Percentiles rank a stretch among this genome's conserved stretches.
These are phyloP conservation scores for Microdon myrmicae DNA, from an alignment of 2,888 invertebrate species.

Conservation along the genomic window DNA sequence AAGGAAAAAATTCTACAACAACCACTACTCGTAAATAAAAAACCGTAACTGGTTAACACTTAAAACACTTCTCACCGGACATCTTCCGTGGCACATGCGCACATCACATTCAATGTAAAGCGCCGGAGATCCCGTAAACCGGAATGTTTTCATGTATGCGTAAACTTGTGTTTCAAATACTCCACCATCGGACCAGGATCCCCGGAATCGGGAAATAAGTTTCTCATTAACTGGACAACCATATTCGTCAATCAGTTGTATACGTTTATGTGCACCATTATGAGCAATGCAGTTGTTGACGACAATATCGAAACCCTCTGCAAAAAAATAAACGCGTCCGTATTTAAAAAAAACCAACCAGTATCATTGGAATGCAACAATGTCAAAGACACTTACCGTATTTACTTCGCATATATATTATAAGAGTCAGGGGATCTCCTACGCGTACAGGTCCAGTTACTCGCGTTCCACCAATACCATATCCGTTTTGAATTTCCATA, in stretches of 20 bases:
- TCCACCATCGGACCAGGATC: constrained; percentile 91
- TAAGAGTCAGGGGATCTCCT: constrained; percentile 89
- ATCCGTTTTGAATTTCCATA: constrained; percentile 94
- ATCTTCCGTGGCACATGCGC: constrained; percentile 93
- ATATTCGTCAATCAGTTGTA: constrained; percentile 90
- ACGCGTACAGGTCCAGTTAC: constrained; percentile 91
- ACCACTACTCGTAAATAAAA: too few species aligned
- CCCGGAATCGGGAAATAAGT: constrained; percentile 89
- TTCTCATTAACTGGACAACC: constrained; percentile 95
- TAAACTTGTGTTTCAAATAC: constrained; percentile 93
- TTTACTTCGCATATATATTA: constrained; percentile 94
- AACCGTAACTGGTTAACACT: too few species aligned
- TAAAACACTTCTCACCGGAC: constrained; percentile 79
- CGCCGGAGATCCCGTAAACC: constrained; percentile 93
- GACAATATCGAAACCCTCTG: constrained; percentile 94
- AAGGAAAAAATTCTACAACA: background rate
- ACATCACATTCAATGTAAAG: constrained; percentile 95
- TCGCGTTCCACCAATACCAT: constrained; percentile 85
- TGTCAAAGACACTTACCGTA: constrained; percentile 76
- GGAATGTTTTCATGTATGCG: constrained; percentile 90
- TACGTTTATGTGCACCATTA: constrained; percentile 91
- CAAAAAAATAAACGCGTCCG: background rate
- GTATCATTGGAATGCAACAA: background rate
- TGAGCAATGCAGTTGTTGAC: constrained; percentile 95
- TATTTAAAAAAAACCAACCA: too few species aligned